Conservation (phyloP, 2,113 vertebrate genomes). For the Seriola quinqueradiata region DNA sequence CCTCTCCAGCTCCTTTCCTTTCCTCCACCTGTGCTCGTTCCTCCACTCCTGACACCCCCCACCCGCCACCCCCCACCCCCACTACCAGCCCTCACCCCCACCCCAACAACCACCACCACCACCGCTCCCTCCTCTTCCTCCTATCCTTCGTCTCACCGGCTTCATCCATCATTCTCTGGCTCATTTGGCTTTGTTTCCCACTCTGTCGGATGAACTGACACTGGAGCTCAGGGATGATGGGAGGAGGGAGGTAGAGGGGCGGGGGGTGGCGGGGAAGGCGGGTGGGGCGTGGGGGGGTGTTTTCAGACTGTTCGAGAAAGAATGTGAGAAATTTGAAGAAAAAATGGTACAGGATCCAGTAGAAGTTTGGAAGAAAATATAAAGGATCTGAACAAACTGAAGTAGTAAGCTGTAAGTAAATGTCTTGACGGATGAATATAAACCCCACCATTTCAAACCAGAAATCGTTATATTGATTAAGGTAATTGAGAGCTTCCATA, state of each 20-base stretch:
- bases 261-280: too few relatives aligned
- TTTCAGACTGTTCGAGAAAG: constrained; percentile 6
- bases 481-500: constrained; percentile 30
- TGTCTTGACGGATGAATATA: constrained; percentile 19
- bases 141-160: constrained; percentile 72
- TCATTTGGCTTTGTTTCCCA: constrained; percentile 83
- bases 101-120: too few relatives aligned
- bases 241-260: constrained; percentile 26
- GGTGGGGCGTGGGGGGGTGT: neutral
- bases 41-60: constrained; percentile 1
- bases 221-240: constrained; percentile 58
- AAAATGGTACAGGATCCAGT: neutral
- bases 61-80: too few relatives aligned
- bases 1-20: constrained; percentile 10
- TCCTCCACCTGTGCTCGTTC: constrained; percentile 28
- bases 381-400: constrained; percentile 15
- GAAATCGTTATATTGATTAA: constrained; percentile 35
- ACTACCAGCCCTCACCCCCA: too few relatives aligned
- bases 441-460: constrained; percentile 23
- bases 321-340: constrained; percentile 12
- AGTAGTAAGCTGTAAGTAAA: constrained; percentile 28
- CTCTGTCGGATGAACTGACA: constrained; percentile 83
- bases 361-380: constrained; percentile 1
- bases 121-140: constrained; percentile 58
- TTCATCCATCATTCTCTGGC: constrained; percentile 85